These are phyloP conservation scores for Clupea harengus DNA, from an alignment of 2,113 vertebrate genomes.

Conservation along the genomic window DNA sequence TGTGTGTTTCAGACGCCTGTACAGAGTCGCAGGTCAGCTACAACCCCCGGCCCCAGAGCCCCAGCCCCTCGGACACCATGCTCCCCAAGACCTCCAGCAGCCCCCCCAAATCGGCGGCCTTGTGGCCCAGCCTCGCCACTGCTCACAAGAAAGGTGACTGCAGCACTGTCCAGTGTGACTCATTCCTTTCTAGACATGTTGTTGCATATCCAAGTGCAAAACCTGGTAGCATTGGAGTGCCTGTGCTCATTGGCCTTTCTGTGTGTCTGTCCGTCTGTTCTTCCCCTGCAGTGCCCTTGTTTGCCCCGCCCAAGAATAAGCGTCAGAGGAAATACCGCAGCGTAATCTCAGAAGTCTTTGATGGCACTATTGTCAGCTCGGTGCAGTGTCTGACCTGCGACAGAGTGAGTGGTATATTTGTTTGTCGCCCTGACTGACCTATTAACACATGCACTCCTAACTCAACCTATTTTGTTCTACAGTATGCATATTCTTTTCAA, in stretches of 20 bases:
- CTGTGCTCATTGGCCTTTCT: not conserved
- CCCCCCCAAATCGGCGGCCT: constrained; percentile 80
- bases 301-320: constrained; percentile 83
- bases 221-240: not conserved
- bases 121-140: constrained; percentile 77
- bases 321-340: constrained; percentile 93
- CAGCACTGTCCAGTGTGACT: not conserved
- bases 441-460: too few relatives aligned
- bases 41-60: constrained; percentile 70
- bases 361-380: constrained; percentile 94
- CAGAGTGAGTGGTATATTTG: constrained; percentile 91
- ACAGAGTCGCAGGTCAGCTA: constrained; percentile 83
- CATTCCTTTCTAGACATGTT: too few relatives aligned
- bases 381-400: constrained; percentile 98
- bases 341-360: constrained; percentile 95
- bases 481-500: too few relatives aligned
- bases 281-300: constrained; percentile 64
- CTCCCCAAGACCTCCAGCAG: constrained; percentile 82
- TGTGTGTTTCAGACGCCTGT: constrained; percentile 75
- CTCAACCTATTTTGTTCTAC: too few relatives aligned
- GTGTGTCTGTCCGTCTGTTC: not conserved
- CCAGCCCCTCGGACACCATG: constrained; percentile 72
- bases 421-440: constrained; percentile 93
- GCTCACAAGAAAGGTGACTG: constrained; percentile 90
- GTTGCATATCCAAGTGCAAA: too few relatives aligned